These are phyloP conservation scores for Antennarius maculatus DNA, from an alignment of 2,797 vertebrate species.

Conservation along the genomic window DNA sequence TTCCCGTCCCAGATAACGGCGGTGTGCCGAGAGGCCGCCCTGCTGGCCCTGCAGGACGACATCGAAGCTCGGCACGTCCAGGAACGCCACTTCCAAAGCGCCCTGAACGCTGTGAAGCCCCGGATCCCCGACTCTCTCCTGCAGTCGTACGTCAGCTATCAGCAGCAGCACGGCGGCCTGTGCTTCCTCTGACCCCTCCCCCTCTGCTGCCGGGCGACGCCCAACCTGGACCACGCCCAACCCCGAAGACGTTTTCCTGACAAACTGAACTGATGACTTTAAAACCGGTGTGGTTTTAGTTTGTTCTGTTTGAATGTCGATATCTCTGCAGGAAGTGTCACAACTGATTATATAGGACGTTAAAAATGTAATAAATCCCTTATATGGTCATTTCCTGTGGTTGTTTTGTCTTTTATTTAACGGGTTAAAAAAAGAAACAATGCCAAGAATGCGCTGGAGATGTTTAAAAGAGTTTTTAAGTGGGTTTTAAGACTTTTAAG, in stretches of 20 bases:
- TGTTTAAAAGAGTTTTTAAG: not conserved
- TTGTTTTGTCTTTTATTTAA: conserved; percentile 3
- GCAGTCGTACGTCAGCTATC: conserved; percentile 88
- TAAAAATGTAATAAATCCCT: conserved; percentile 37
- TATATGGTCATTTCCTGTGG: conserved; percentile 4
- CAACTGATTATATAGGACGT: conserved; percentile 7
- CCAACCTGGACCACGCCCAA: no score
- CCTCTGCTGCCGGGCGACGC: not conserved
- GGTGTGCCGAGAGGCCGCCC: conserved; percentile 92
- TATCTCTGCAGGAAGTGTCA: not conserved
- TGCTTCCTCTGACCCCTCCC: conserved; percentile 75
- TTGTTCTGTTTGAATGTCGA: not conserved
- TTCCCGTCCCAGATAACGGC: conserved; percentile 89
- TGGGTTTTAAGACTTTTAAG: not conserved
- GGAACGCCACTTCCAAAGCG: conserved; percentile 85
- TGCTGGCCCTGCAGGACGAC: conserved; percentile 90
- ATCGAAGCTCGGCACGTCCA: conserved; percentile 79
- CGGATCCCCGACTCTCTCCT: conserved; percentile 90
- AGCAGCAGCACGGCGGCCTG: conserved; percentile 84
- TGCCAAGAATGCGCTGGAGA: accelerated
- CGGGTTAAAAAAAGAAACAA: not conserved
- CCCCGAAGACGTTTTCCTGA: no score
- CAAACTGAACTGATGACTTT: no score
- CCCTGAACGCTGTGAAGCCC: conserved; percentile 86
- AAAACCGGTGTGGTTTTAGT: not conserved